Base-by-base conservation (phyloP, 2,113 vertebrate genomes). In the Archilochus colubris region DNA sequence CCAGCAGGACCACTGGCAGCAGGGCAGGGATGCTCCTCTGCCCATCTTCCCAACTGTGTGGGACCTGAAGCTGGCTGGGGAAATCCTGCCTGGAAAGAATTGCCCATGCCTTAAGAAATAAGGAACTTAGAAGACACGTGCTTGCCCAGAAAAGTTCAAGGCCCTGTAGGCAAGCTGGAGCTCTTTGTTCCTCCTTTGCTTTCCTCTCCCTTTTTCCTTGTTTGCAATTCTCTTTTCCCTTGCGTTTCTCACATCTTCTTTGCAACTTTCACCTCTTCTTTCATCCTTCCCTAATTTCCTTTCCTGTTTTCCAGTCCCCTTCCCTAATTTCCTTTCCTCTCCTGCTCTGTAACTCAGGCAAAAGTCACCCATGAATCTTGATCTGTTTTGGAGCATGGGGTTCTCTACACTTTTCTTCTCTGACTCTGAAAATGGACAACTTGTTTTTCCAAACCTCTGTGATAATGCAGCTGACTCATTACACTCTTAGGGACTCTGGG, bases 401-500 rank as follows among this genome's bases (percentile, higher is more conserved):
- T 36, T 30, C 18, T 24, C 38, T 43, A 0, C 10, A 0, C 9
- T 72, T 55, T 46, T 14, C 68, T 30, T 36, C 44, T 30, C 7
- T 23, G 27, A 46, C 21, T 48, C 40, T 40, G 69, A 30, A 44
- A 3, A 12, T 2, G 46, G 43, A 40, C 61, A 3, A 19, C 25
- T 24, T 7, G 2, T 13, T 23, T 4, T 48, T 10, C 68, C 70
- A 58, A 9, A 50, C 19, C 57, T 44, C 68, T 0, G 2, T 24
- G 86, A 10, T 24, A 17, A 12, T 11, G 48, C 58, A 82, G 74
- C 51, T 21, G 79, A 13, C 88, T 95, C 86, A 44, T 95, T 95
- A 80, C 10, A 14, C 38, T 89, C 85, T 86, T 89, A 70, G 94
- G 82, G 80, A 75, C 74, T 67, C 77, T 82, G 85, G 86, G 86